Percentiles rank a stretch among this genome's conserved stretches.
Evolutionary conservation across 2,797 vertebrate species (phyloP).

Genomic region (Galago senegalensis): DNA sequence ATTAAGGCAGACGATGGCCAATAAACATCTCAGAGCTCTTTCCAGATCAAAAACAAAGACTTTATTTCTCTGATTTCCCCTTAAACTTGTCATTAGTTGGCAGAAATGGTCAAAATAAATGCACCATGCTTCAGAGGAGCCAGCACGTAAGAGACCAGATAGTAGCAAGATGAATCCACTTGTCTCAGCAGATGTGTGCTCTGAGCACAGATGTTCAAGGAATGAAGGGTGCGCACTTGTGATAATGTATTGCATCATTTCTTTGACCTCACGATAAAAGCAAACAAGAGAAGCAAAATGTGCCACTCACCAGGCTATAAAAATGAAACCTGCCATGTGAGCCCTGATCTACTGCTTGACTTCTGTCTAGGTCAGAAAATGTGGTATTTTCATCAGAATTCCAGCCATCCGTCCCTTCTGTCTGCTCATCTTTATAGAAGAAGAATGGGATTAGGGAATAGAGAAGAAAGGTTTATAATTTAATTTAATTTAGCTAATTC

Average conservation of each 20-base stretch:
- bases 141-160: slow-evolving; percentile 71
- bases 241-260: slow-evolving; percentile 77
- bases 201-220: slow-evolving; percentile 72
- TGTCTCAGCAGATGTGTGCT: slow-evolving; percentile 77
- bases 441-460: not conserved
- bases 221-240: slow-evolving; percentile 68
- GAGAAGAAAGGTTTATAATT: not conserved
- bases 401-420: slow-evolving; percentile 15
- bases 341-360: slow-evolving; percentile 40
- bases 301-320: slow-evolving; percentile 73
- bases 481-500: slow-evolving; percentile 51
- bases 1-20: slow-evolving; percentile 52
- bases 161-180: slow-evolving; percentile 77
- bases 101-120: slow-evolving; percentile 83
- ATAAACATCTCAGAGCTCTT: slow-evolving; percentile 73
- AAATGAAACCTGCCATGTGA: slow-evolving; percentile 65
- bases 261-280: slow-evolving; percentile 85
- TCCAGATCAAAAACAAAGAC: slow-evolving; percentile 69
- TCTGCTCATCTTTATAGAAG: not conserved
- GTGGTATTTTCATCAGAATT: slow-evolving; percentile 67
- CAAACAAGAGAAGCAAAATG: slow-evolving; percentile 78
- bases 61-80: slow-evolving; percentile 69
- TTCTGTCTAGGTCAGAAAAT: slow-evolving; percentile 60
- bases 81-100: slow-evolving; percentile 80
- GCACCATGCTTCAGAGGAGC: slow-evolving; percentile 79